A percentile compares a stretch with the other conserved stretches of the same genome.
phyloP scores from a whole-genome alignment of 92 coral and sea anemone species.

The Palythoa caribaeorum region DNA sequence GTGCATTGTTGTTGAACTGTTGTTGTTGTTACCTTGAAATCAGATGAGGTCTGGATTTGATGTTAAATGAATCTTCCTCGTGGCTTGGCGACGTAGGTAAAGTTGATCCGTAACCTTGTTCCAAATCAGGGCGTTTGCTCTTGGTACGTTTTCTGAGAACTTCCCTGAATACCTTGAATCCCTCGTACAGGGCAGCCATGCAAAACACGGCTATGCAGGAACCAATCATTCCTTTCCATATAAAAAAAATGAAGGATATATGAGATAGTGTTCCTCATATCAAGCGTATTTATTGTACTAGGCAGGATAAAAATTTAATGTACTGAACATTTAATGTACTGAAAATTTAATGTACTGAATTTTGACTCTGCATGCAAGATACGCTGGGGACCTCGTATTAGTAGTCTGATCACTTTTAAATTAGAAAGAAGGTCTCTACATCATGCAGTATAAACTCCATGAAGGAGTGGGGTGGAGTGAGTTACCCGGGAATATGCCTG shows the following conservation, averaged over 20 bases:
- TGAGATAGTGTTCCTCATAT: neutral
- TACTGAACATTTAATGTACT: no score
- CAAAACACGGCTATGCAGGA: constrained; percentile 57
- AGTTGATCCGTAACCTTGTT: constrained; percentile 39
- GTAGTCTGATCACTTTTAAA: no score
- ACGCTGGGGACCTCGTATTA: neutral
- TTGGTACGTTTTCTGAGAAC: constrained; percentile 12
- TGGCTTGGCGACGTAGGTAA: constrained; percentile 6
- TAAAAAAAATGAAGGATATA: neutral
- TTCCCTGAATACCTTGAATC: constrained; percentile 65
- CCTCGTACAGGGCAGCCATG: constrained; percentile 63
- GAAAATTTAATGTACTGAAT: no score
- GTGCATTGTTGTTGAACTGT: no score
- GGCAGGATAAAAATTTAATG: neutral
- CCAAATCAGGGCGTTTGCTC: constrained; percentile 6
- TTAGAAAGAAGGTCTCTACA: no score
- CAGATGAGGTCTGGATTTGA: neutral
- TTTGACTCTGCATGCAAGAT: no score
- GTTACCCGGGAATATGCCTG: no score
- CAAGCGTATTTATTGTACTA: neutral
- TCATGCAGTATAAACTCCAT: no score
- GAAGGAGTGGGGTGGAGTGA: no score
- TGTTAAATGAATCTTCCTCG: constrained; percentile 12
- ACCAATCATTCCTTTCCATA: constrained; percentile 52
- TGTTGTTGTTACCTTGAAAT: neutral